A percentile compares a stretch with the other conserved stretches of the same genome.
These are phyloP conservation scores for Myotis vivesi DNA, from an alignment of 2,797 vertebrate genomes.

Conservation along the genomic window DNA sequence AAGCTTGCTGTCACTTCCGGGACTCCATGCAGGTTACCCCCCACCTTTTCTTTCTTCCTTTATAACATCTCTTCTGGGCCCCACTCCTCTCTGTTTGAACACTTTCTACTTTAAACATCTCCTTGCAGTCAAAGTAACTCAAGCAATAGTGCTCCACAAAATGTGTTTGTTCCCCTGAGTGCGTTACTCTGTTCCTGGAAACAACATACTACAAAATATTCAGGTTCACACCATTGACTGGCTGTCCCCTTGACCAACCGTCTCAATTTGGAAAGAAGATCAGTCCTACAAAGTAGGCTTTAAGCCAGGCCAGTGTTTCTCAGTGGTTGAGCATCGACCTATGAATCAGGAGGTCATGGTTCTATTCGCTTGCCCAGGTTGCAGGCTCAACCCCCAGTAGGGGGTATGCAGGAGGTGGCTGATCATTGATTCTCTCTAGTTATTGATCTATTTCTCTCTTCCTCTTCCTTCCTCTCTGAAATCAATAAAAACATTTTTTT, in stretches of 20 bases:
- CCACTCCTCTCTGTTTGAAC: background rate
- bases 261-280: background rate
- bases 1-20: background rate
- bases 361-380: too few relatives aligned
- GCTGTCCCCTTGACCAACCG: background rate
- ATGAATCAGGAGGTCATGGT: too few relatives aligned
- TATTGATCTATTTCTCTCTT: too few relatives aligned
- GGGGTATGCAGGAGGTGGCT: too few relatives aligned
- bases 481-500: too few relatives aligned
- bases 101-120: background rate
- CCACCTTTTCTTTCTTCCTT: background rate
- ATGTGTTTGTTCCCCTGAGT: background rate
- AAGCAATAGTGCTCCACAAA: background rate
- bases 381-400: too few relatives aligned
- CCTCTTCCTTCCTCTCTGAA: too few relatives aligned
- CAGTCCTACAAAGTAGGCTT: background rate
- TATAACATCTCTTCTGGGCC: rapidly evolving
- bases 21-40: too few relatives aligned
- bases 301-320: too few relatives aligned
- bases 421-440: too few relatives aligned
- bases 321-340: too few relatives aligned
- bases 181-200: background rate
- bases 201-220: background rate
- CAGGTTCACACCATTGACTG: background rate
- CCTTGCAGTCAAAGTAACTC: background rate